Evolutionary conservation across 2,888 invertebrate genomes (phyloP), one percentile per base, ranked within the genome.

Genomic region (Spodoptera exigua): DNA sequence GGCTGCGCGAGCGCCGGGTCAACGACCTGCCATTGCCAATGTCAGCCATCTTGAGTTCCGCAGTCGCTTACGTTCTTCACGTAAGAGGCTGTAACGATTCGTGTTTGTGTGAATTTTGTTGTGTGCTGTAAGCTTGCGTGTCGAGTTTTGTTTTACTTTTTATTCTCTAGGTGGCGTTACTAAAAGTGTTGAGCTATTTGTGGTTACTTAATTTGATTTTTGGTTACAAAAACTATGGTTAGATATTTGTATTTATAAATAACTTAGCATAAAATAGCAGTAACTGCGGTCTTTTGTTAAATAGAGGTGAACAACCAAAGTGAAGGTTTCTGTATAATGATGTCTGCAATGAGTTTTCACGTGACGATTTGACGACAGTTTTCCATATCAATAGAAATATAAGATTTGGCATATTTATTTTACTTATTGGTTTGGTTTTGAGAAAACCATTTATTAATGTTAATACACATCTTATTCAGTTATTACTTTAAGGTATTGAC

Each of bases 21-120:
- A 88, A 85, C 78, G 93, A 92, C 89, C 90, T 79, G 72, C 92
- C 94, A 94, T 92, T 94, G 94, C 94, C 94, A 94, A 94, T 94
- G 94, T 93, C 94, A 94, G 94, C 93, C 93, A 93, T 93, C 91
- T 93, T 93, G 92, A 91, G 92, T 93, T 93, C 93, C 93, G 93
- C 93, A 90, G 86, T 91, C 88, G 93, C 92, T 93, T 93, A 92
- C 92, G 92, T 92, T 89, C 92, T 88, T 92, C 92, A 93, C 93
- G 93, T 93, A 93, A 93, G 93, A 93, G 89, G 91, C 93, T 92
- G 93, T 93, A 93, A 93, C 85, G 82, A 81, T 82, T 78, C 76
- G 81, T 81, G 81, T 75, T 75, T 80, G 93, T 94, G 93, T 92
- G 93, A 56, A 71, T 80, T 68, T 76, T 73, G 72, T 58, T 78